These are phyloP conservation scores for Rhagoletis zephyria DNA, from an alignment of 1,140 invertebrate species.

Conservation along the genomic window DNA sequence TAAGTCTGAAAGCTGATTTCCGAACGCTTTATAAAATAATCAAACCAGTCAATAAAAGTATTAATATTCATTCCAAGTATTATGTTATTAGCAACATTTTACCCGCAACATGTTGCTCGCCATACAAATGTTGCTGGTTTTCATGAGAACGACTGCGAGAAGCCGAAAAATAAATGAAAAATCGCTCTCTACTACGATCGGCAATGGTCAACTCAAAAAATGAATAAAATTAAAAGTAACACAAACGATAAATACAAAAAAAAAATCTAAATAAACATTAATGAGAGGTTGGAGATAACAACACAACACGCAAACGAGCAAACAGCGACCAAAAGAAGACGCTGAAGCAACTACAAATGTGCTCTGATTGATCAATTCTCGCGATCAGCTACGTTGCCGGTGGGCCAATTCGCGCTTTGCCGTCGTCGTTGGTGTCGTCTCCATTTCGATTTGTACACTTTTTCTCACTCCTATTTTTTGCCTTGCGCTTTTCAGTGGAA, in stretches of 20 bases:
- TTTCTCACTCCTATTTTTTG: slow-evolving; percentile 36
- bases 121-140: not conserved
- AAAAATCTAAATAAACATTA: not conserved
- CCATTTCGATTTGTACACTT: slow-evolving; percentile 29
- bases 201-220: slow-evolving; percentile 12
- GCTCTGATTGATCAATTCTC: slow-evolving; percentile 28
- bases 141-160: not conserved
- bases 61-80: not conserved
- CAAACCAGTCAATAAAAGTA: not conserved
- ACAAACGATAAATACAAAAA: not conserved
- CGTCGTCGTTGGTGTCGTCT: slow-evolving; percentile 21
- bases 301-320: not conserved
- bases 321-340: not conserved
- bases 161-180: slow-evolving; percentile 6
- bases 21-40: too few species aligned
- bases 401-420: slow-evolving; percentile 15
- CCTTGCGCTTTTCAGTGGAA: slow-evolving; percentile 9
- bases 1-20: too few species aligned
- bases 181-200: not conserved
- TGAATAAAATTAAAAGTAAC: not conserved
- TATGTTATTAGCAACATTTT: not conserved
- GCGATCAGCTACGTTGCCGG: slow-evolving; percentile 33
- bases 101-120: slow-evolving; percentile 4
- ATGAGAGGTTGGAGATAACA: slow-evolving; percentile 37
- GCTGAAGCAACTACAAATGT: not conserved